Conservation (phyloP, 2,113 vertebrate genomes). For the Megaceryle torquata region DNA sequence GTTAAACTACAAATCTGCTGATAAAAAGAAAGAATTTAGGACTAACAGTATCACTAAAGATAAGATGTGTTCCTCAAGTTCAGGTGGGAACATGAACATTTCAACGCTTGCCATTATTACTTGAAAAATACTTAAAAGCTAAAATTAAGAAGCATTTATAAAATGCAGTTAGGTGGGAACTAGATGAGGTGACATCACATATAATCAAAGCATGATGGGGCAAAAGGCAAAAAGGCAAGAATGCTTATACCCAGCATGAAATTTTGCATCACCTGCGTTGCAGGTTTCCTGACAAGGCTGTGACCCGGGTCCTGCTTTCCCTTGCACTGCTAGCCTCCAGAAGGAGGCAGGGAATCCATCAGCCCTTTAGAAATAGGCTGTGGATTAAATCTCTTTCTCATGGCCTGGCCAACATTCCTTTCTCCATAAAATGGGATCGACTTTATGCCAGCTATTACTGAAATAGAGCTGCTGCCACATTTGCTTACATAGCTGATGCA, state of each 20-base stretch:
- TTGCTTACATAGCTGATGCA: constrained; percentile 35
- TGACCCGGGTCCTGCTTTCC: neutral
- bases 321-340: neutral
- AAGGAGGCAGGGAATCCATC: neutral
- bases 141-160: neutral
- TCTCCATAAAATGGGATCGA: neutral
- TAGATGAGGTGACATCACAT: fast-evolving
- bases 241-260: fast-evolving
- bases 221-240: neutral
- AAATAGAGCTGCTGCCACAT: neutral
- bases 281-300: neutral
- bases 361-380: neutral
- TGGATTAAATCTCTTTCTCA: neutral
- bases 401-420: neutral
- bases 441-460: neutral
- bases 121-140: neutral
- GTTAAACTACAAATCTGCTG: neutral
- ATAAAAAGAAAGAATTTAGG: neutral
- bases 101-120: neutral
- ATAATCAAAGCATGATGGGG: neutral
- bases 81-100: neutral
- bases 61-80: neutral
- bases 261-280: neutral
- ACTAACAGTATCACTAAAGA: neutral
- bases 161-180: neutral